Percentiles rank a stretch among this genome's conserved stretches.
These are phyloP conservation scores for Thera obeliscata DNA, from an alignment of 2,888 invertebrate genomes.

Conservation along the genomic window DNA sequence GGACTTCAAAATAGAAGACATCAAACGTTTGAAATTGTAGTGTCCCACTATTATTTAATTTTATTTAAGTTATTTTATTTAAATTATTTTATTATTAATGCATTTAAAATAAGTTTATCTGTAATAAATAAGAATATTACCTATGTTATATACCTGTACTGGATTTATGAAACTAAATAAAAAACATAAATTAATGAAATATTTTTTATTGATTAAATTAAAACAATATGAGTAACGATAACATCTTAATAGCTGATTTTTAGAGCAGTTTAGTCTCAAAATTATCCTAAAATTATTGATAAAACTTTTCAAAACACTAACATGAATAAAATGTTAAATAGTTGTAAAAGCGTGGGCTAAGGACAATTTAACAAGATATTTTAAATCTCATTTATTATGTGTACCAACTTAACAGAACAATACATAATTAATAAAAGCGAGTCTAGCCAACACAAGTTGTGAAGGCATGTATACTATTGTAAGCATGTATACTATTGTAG, in stretches of 20 bases:
- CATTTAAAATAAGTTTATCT: slow-evolving; percentile 25
- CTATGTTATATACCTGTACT: neutral
- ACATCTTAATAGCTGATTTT: slow-evolving; percentile 20
- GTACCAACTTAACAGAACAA: too few relatives aligned
- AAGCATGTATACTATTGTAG: too few relatives aligned
- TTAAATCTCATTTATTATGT: neutral
- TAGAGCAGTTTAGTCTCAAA: slow-evolving; percentile 15
- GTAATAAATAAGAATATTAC: neutral
- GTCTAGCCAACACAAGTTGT: neutral
- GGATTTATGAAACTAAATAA: slow-evolving; percentile 1
- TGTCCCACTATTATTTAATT: neutral
- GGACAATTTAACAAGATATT: neutral
- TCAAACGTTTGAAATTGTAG: slow-evolving; percentile 85
- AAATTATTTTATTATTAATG: slow-evolving; percentile 20
- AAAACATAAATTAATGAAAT: slow-evolving; percentile 7
- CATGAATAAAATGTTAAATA: slow-evolving; percentile 11
- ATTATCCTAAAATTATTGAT: slow-evolving; percentile 17
- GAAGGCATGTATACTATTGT: neutral
- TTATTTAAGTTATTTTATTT: slow-evolving; percentile 17
- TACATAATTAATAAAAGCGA: too few relatives aligned
- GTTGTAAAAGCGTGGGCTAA: slow-evolving; percentile 13
- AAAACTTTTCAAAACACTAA: slow-evolving; percentile 25
- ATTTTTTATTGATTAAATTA: slow-evolving; percentile 26
- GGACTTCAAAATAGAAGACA: slow-evolving; percentile 94
- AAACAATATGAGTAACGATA: slow-evolving; percentile 30